Percentiles rank a stretch among this genome's conserved stretches.
Conservation (phyloP, 1,140 invertebrate species). For the Chlorops oryzae region DNA sequence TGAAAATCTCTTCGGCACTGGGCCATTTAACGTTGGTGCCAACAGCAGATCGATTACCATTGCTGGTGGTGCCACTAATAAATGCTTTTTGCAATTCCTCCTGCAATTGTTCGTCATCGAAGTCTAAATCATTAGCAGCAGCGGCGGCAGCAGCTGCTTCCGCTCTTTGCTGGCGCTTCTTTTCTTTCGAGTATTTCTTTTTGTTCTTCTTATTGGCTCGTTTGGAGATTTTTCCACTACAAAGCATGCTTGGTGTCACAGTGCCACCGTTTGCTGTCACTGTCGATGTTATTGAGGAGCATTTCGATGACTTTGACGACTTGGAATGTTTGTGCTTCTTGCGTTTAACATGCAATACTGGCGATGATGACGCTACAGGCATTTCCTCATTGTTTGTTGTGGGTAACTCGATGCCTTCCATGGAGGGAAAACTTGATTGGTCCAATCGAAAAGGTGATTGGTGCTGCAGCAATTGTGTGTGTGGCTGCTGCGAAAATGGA, state of each 20-base stretch:
- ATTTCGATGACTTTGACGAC: slow-evolving; percentile 24
- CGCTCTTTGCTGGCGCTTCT: slow-evolving; percentile 12
- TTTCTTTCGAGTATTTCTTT: slow-evolving; percentile 32
- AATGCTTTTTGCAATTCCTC: slow-evolving; percentile 37
- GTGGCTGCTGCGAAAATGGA: background rate
- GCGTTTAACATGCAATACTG: slow-evolving; percentile 27
- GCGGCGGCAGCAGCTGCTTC: slow-evolving; percentile 8
- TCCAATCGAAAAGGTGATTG: background rate
- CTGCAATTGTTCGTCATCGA: slow-evolving; percentile 47
- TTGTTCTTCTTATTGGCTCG: slow-evolving; percentile 42
- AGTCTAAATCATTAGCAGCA: slow-evolving; percentile 22
- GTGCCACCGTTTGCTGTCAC: too few species aligned
- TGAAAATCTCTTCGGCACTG: slow-evolving; percentile 56
- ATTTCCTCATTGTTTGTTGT: too few species aligned
- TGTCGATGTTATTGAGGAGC: background rate
- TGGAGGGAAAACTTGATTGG: slow-evolving; percentile 30
- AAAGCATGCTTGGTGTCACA: slow-evolving; percentile 19
- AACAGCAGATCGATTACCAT: slow-evolving; percentile 32
- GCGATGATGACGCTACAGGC: too few species aligned
- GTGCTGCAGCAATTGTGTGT: background rate
- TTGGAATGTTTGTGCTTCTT: slow-evolving; percentile 48
- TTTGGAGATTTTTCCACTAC: slow-evolving; percentile 32
- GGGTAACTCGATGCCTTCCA: slow-evolving; percentile 42
- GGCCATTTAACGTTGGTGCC: slow-evolving; percentile 49
- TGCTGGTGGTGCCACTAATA: slow-evolving; percentile 35